These are phyloP conservation scores for Scaeva pyrastri DNA, from an alignment of 2,888 invertebrate genomes.

Conservation along the genomic window DNA sequence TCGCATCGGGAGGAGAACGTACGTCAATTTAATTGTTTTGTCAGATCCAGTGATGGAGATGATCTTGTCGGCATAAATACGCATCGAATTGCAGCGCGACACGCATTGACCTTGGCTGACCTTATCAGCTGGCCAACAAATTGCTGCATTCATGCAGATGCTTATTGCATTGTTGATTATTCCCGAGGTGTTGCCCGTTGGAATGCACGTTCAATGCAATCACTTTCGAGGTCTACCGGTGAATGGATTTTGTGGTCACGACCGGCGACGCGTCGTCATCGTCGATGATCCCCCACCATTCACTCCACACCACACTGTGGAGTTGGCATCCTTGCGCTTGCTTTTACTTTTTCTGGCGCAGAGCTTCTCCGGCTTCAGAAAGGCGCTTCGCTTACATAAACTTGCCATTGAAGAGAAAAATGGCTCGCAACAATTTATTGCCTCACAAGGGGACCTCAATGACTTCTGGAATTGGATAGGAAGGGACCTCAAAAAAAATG, in stretches of 20 bases:
- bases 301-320: not conserved
- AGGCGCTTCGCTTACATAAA: constrained; percentile 47
- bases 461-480: constrained; percentile 26
- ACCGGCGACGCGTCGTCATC: not conserved
- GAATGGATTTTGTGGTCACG: constrained; percentile 50
- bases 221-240: constrained; percentile 71
- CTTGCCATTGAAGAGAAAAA: constrained; percentile 57
- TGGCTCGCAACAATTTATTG: constrained; percentile 37
- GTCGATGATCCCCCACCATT: too few relatives aligned
- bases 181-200: constrained; percentile 40
- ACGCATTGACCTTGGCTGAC: constrained; percentile 63
- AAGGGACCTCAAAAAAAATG: not conserved
- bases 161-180: not conserved
- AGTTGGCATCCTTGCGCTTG: constrained; percentile 57
- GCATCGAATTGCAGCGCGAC: constrained; percentile 26
- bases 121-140: constrained; percentile 62
- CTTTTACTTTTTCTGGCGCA: constrained; percentile 67
- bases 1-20: constrained; percentile 52
- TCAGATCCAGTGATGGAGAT: constrained; percentile 38
- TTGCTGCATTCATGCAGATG: constrained; percentile 54
- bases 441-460: constrained; percentile 13
- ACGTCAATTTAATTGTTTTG: constrained; percentile 62
- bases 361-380: constrained; percentile 37
- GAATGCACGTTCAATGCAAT: constrained; percentile 57
- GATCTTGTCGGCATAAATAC: constrained; percentile 42